Percentiles rank a stretch among this genome's conserved stretches.
phyloP scores from a whole-genome alignment of 1,140 invertebrate genomes.

The Macrocentrus cingulum region DNA sequence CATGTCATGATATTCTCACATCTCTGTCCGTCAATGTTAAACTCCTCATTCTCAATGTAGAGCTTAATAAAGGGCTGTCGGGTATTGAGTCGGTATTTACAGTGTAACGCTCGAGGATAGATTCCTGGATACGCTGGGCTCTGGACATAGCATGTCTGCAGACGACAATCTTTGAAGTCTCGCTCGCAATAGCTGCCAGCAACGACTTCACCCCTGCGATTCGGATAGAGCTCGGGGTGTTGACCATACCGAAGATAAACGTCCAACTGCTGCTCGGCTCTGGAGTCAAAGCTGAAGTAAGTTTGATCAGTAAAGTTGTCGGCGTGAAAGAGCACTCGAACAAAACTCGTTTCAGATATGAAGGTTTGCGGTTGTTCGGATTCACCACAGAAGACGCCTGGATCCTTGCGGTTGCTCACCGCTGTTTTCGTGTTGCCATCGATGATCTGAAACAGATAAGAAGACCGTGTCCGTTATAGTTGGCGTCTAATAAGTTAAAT shows the following conservation, averaged over 20 bases:
- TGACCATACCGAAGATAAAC: slow-evolving; percentile 86
- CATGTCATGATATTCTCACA: slow-evolving; percentile 95
- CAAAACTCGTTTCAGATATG: slow-evolving; percentile 90
- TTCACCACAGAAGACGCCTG: slow-evolving; percentile 88
- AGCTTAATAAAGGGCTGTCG: slow-evolving; percentile 85
- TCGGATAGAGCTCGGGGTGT: slow-evolving; percentile 89
- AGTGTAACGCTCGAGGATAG: slow-evolving; percentile 86
- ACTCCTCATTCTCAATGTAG: slow-evolving; percentile 90
- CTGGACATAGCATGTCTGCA: slow-evolving; percentile 91
- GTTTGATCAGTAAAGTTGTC: slow-evolving; percentile 91
- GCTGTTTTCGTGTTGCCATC: slow-evolving; percentile 85
- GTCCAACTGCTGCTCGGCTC: slow-evolving; percentile 86
- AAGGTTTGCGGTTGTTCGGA: slow-evolving; percentile 91
- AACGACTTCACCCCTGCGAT: slow-evolving; percentile 81
- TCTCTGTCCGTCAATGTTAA: slow-evolving; percentile 89
- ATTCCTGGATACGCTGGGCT: slow-evolving; percentile 89
- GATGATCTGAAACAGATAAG: slow-evolving; percentile 66
- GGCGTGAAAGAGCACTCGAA: slow-evolving; percentile 85
- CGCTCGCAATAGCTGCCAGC: slow-evolving; percentile 86
- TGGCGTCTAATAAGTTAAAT: slow-evolving; percentile 7
- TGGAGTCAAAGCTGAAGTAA: slow-evolving; percentile 74
- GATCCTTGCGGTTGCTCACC: slow-evolving; percentile 81
- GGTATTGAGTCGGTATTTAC: slow-evolving; percentile 85
- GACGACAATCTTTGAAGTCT: slow-evolving; percentile 78
- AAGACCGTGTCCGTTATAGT: not conserved